Evolutionary conservation across 2,113 vertebrate species (phyloP).

Genomic region (Ramphastos sulfuratus): DNA sequence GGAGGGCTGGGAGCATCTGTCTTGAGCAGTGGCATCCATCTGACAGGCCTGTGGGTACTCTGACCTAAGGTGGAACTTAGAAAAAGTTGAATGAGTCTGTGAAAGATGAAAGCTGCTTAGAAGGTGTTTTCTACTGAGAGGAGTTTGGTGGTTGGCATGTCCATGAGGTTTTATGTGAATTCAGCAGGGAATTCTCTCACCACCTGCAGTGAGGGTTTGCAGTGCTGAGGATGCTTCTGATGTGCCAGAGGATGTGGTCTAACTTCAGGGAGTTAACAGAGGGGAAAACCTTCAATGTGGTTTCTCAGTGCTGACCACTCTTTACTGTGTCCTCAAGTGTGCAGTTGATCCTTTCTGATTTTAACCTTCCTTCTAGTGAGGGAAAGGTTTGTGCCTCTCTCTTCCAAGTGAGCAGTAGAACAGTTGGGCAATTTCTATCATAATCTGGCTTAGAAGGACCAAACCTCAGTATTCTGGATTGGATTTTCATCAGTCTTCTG

Average conservation of each 20-base stretch:
- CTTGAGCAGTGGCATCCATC: not conserved
- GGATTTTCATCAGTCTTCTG: not conserved
- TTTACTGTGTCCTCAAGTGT: fast-evolving
- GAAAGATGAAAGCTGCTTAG: not conserved
- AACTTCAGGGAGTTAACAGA: not conserved
- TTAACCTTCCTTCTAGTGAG: not conserved
- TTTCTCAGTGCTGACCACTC: not conserved
- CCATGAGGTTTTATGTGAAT: not conserved
- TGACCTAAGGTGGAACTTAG: not conserved
- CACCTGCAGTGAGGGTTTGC: fast-evolving
- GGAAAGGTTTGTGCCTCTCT: not conserved
- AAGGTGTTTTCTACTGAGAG: not conserved
- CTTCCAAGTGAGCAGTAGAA: not conserved
- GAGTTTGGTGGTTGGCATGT: not conserved
- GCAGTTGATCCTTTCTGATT: not conserved
- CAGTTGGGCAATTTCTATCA: not conserved
- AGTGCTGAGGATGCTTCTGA: not conserved
- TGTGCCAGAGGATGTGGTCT: not conserved
- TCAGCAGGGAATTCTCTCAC: not conserved
- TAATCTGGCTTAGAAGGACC: not conserved
- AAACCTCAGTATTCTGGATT: not conserved
- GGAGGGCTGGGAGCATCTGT: not conserved
- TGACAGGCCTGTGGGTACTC: not conserved
- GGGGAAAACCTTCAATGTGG: fast-evolving
- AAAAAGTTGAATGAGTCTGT: not conserved